phyloP scores from a whole-genome alignment of 2,888 invertebrate genomes.

The Gastracanthus pulcherrimus region DNA sequence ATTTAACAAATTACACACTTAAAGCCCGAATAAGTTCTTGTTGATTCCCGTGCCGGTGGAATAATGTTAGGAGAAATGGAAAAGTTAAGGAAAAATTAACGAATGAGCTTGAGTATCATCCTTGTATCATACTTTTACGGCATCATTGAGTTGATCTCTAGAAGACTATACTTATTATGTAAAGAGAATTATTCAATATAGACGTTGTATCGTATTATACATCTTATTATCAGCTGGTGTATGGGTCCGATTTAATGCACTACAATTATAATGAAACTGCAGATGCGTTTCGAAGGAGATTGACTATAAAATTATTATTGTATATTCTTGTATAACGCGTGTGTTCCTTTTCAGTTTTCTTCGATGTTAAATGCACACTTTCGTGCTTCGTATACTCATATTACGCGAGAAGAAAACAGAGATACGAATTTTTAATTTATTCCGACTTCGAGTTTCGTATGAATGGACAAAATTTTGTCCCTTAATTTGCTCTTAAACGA shows the following conservation, averaged over 20 bases:
- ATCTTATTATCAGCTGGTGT: slow-evolving; percentile 74
- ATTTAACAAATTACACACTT: background rate
- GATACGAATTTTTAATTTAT: slow-evolving; percentile 6
- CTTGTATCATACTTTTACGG: slow-evolving; percentile 33
- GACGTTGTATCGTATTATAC: slow-evolving; percentile 58
- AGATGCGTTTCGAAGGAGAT: slow-evolving; percentile 28
- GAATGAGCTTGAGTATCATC: background rate
- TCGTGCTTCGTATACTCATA: background rate
- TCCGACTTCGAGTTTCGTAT: slow-evolving; percentile 34
- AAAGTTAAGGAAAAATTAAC: background rate
- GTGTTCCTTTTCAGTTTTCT: slow-evolving; percentile 11
- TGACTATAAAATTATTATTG: slow-evolving; percentile 41
- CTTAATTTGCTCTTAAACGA: slow-evolving; percentile 15
- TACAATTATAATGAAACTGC: slow-evolving; percentile 53
- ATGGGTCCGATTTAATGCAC: slow-evolving; percentile 75
- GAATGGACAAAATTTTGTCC: background rate
- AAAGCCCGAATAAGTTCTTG: slow-evolving; percentile 10
- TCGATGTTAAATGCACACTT: slow-evolving; percentile 11
- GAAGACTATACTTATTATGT: slow-evolving; percentile 23
- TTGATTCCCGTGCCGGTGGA: slow-evolving; percentile 31
- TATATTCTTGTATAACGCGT: slow-evolving; percentile 30
- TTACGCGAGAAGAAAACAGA: background rate
- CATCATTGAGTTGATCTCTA: slow-evolving; percentile 13
- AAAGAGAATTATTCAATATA: slow-evolving; percentile 32
- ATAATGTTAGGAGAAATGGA: background rate